phyloP scores from a whole-genome alignment of 2,888 invertebrate species.

The Brenthis ino region DNA sequence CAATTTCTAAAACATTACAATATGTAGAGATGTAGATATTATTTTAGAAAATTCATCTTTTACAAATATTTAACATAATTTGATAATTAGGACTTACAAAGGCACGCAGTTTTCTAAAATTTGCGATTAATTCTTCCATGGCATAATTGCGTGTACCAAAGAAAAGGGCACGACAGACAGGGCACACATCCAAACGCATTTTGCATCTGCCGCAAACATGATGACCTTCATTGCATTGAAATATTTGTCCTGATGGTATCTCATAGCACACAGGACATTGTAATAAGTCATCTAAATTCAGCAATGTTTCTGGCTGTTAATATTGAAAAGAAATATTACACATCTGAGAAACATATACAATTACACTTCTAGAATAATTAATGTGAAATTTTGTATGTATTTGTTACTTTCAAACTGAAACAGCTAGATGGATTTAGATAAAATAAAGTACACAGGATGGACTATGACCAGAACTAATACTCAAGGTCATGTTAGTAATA shows the following conservation, averaged over 20 bases:
- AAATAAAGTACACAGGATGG: too few species aligned
- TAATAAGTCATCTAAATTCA: constrained; percentile 78
- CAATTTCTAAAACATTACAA: constrained; percentile 57
- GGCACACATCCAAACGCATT: constrained; percentile 71
- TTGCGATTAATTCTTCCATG: constrained; percentile 78
- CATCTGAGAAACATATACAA: background rate
- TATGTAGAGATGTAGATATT: background rate
- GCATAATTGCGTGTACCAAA: constrained; percentile 80
- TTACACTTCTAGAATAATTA: background rate
- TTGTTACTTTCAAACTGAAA: too few species aligned
- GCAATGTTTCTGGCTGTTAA: constrained; percentile 65
- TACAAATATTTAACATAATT: background rate
- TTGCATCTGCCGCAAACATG: constrained; percentile 80
- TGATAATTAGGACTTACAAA: constrained; percentile 61
- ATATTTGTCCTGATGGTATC: constrained; percentile 71
- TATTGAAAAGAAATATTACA: background rate
- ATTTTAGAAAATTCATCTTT: too few species aligned
- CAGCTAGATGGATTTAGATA: too few species aligned
- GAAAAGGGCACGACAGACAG: constrained; percentile 77
- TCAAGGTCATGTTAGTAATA: too few species aligned
- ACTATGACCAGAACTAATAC: too few species aligned
- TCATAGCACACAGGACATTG: constrained; percentile 84
- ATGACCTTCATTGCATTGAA: constrained; percentile 81
- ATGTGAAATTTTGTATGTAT: too few species aligned
- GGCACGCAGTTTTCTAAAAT: constrained; percentile 70